These are phyloP conservation scores for Pseudobourletiella spinata DNA, from an alignment of 1,140 invertebrate species.

Conservation along the genomic window DNA sequence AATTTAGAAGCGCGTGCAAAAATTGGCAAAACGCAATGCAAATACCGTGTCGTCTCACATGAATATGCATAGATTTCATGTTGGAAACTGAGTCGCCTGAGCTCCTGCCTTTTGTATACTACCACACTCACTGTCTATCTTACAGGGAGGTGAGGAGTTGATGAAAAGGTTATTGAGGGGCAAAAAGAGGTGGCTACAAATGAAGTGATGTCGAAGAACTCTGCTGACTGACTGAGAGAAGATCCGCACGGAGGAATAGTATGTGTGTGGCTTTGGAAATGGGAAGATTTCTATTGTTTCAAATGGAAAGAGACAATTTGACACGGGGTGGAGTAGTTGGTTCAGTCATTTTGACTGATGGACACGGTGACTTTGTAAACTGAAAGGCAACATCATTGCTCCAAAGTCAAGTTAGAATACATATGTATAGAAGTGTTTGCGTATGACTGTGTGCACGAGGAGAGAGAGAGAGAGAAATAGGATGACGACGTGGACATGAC, in stretches of 20 bases:
- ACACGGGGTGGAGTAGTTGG: constrained; percentile 13
- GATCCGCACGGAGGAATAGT: too few relatives aligned
- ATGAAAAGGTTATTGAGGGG: background rate
- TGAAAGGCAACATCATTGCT: background rate
- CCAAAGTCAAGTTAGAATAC: background rate
- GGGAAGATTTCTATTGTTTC: constrained; percentile 11
- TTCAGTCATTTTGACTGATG: constrained; percentile 16
- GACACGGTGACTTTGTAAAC: constrained; percentile 18
- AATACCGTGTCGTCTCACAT: too few relatives aligned
- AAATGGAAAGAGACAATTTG: constrained; percentile 20
- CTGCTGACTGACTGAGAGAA: too few relatives aligned
- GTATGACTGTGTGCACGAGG: too few relatives aligned
- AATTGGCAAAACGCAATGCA: too few relatives aligned
- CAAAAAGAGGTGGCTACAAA: background rate
- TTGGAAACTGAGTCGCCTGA: too few relatives aligned
- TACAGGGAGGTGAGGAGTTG: constrained; percentile 13
- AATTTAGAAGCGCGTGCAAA: too few relatives aligned
- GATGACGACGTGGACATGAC: constrained; percentile 21
- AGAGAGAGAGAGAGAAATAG: background rate
- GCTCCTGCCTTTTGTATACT: too few relatives aligned
- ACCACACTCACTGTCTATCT: too few relatives aligned
- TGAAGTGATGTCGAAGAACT: constrained; percentile 7
- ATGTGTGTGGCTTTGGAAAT: too few relatives aligned
- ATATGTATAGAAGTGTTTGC: background rate
- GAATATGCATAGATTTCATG: too few relatives aligned